A percentile compares a stretch with the other conserved stretches of the same genome.
These are phyloP conservation scores for Philypnodon macrostomus DNA, from an alignment of 2,797 vertebrate species.

Conservation along the genomic window DNA sequence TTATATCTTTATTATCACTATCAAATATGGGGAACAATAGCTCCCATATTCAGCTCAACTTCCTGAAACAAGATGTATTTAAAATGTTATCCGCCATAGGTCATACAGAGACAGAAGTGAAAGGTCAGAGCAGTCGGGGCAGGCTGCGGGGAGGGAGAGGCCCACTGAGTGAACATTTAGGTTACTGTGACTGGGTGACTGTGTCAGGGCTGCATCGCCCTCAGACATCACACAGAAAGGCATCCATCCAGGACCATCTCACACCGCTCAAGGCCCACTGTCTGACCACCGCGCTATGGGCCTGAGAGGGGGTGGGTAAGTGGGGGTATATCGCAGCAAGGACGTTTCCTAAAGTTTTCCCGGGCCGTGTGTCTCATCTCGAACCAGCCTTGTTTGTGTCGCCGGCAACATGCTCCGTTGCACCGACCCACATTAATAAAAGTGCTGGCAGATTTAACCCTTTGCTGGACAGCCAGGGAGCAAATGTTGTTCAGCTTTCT, in stretches of 20 bases:
- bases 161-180: conserved; percentile 66
- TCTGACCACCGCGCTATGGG: conserved; percentile 29
- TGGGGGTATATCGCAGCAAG: conserved; percentile 20
- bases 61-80: neutral
- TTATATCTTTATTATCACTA: too few relatives aligned
- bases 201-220: conserved; percentile 37
- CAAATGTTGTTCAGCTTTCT: conserved; percentile 33
- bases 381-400: conserved; percentile 51
- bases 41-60: too few relatives aligned
- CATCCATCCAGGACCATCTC: conserved; percentile 49
- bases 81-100: neutral
- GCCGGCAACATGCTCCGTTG: conserved; percentile 41
- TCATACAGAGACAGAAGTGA: conserved; percentile 30
- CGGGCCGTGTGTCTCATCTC: conserved; percentile 40
- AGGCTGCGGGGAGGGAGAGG: conserved; percentile 44
- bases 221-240: conserved; percentile 52
- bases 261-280: conserved; percentile 45
- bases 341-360: conserved; percentile 52
- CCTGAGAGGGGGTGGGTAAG: conserved; percentile 11
- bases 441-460: conserved; percentile 44
- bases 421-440: conserved; percentile 55
- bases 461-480: conserved; percentile 7
- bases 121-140: conserved; percentile 16
- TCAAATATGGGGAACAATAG: too few relatives aligned
- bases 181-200: conserved; percentile 56